These are phyloP conservation scores for Leptopterna dolabrata DNA, from an alignment of 2,888 invertebrate species.

Conservation along the genomic window DNA sequence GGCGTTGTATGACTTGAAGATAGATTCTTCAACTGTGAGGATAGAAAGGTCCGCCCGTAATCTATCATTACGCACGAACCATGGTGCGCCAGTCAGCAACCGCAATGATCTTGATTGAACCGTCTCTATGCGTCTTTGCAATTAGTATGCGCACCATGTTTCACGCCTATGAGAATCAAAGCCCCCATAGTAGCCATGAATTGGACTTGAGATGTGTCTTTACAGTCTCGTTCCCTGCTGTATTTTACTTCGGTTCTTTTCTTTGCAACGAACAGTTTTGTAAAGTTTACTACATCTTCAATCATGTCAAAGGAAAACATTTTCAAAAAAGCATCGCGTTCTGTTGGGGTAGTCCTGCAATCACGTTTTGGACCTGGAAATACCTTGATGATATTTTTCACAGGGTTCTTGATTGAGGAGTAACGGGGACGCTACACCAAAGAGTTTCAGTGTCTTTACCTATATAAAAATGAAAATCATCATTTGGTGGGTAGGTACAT, in stretches of 20 bases:
- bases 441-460: neutral
- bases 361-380: neutral
- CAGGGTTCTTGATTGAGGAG: neutral
- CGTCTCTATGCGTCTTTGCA: no score
- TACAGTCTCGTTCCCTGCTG: neutral
- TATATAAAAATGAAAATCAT: neutral
- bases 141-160: slow-evolving; percentile 33
- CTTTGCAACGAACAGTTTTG: neutral
- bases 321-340: neutral
- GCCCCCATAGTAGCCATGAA: slow-evolving; percentile 2
- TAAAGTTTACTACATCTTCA: neutral
- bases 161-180: slow-evolving; percentile 12
- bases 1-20: no score
- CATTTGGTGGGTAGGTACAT: neutral
- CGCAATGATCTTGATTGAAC: no score
- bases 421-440: neutral
- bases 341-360: neutral
- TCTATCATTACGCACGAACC: no score
- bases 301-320: neutral
- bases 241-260: neutral
- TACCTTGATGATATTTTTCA: neutral
- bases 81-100: no score
- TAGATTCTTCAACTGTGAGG: no score
- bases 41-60: no score
- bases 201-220: neutral